Base-by-base conservation (phyloP, 2,888 invertebrate species). In the Tortricodes alternella region DNA sequence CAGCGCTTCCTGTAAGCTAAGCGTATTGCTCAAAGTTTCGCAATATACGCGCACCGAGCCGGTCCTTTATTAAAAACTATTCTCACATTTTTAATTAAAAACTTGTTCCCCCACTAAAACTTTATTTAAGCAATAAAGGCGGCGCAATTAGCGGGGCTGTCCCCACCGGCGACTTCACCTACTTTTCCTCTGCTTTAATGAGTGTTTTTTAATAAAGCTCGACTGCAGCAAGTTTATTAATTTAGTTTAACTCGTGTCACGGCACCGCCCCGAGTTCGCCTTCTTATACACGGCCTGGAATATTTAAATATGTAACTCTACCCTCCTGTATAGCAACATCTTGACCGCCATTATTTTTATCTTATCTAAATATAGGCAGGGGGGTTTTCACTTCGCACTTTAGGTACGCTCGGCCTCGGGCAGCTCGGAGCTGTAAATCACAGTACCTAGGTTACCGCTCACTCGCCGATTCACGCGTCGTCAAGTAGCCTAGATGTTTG, bases 21-120 rank as follows among this genome's bases (percentile, higher is more conserved):
- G 81, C 85, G 83, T 85, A 88, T 89, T 83, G 87, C 84, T 86
- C 84, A 88, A 89, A 90, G 88, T 90, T 90, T 89, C 74, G 89
- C 89, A 90, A 90, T 90, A 89, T 89, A 86, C 88, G 89, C 85
- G 85, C 83, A 74, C 80, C 77, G 74, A 83, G 85, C 80, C 83
- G 80, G 85, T 86, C 88, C 87, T 89, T 89, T 89, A 89, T 89
- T 90, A 90, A 89, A 90, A 89, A 90, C 90, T 90, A 90, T 90
- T 89, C 86, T 89, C 87, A 87, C 89, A 89, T 89, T 90, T 90
- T 90, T 90, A 90, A 90, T 89, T 90, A 89, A 90, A n/a, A 90
- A 89, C 89, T 90, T 89, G 87, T 88, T 89, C 85, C 84, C 83
- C 82, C 84, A 86, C 89, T 89, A 88, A 89, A 90, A 90, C 89